A percentile compares a stretch with the other conserved stretches of the same genome.
Conservation (phyloP, 2,888 invertebrate genomes). For the Leucoma salicis region DNA sequence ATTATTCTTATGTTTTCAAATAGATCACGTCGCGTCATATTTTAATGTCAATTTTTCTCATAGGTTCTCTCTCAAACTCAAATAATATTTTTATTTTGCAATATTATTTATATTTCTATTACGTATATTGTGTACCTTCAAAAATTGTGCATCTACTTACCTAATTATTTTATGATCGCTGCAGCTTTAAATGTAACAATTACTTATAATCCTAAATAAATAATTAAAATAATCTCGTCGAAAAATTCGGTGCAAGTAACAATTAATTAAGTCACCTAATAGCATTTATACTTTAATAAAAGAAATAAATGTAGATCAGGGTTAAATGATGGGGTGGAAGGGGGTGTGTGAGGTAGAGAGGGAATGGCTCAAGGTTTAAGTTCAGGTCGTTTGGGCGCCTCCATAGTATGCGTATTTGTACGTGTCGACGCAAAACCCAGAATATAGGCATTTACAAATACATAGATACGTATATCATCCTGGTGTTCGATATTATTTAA, state of each 20-base stretch:
- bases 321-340: slow-evolving; percentile 11
- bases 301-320: slow-evolving; percentile 52
- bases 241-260: slow-evolving; percentile 28
- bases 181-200: too few relatives aligned
- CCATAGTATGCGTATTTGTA: slow-evolving; percentile 74
- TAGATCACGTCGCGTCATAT: too few relatives aligned
- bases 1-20: too few relatives aligned
- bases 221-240: too few relatives aligned
- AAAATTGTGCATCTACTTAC: too few relatives aligned
- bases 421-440: slow-evolving; percentile 42
- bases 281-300: slow-evolving; percentile 44
- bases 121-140: too few relatives aligned
- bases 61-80: too few relatives aligned
- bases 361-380: slow-evolving; percentile 51
- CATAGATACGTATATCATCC: slow-evolving; percentile 5
- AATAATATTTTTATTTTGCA: too few relatives aligned
- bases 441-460: slow-evolving; percentile 32
- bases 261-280: slow-evolving; percentile 34
- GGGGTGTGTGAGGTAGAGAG: slow-evolving; percentile 28
- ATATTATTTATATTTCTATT: too few relatives aligned
- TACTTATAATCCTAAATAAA: too few relatives aligned
- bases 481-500: slow-evolving; percentile 15
- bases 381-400: slow-evolving; percentile 56
- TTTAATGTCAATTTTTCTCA: too few relatives aligned
- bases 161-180: too few relatives aligned